phyloP scores from a whole-genome alignment of 2,113 vertebrate genomes.

The Syrmaticus mikado region DNA sequence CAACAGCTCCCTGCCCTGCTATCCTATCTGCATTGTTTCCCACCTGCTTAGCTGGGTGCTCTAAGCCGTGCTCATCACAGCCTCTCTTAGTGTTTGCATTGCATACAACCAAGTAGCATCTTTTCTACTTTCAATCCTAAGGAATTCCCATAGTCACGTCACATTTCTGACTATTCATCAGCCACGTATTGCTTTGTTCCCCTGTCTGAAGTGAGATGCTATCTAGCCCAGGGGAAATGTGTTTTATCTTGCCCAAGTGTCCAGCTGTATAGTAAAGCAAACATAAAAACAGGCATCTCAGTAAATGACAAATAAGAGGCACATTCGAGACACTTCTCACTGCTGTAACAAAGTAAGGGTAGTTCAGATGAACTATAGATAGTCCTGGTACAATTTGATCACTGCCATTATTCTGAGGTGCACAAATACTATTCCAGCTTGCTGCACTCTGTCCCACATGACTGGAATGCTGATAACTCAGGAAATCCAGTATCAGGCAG shows the following conservation, averaged over 20 bases:
- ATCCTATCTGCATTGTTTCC: too few relatives aligned
- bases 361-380: neutral
- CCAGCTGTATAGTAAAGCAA: neutral
- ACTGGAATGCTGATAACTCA: neutral
- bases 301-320: neutral
- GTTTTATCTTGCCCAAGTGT: neutral
- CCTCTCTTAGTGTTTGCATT: neutral
- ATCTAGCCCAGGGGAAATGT: neutral
- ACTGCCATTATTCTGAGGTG: neutral
- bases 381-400: neutral
- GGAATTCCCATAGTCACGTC: neutral
- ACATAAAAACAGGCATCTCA: neutral
- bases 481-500: neutral
- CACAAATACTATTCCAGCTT: neutral
- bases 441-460: neutral
- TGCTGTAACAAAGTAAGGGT: neutral
- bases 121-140: neutral
- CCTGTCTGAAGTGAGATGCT: neutral
- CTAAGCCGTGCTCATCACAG: neutral
- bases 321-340: neutral
- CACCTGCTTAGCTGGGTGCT: neutral
- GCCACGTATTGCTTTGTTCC: fast-evolving
- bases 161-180: neutral
- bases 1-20: neutral
- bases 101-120: neutral